Evolutionary conservation across 2,797 vertebrate species (phyloP), one percentile per base, ranked within the genome.

Genomic region (Cryptoblepharus egeriae): DNA sequence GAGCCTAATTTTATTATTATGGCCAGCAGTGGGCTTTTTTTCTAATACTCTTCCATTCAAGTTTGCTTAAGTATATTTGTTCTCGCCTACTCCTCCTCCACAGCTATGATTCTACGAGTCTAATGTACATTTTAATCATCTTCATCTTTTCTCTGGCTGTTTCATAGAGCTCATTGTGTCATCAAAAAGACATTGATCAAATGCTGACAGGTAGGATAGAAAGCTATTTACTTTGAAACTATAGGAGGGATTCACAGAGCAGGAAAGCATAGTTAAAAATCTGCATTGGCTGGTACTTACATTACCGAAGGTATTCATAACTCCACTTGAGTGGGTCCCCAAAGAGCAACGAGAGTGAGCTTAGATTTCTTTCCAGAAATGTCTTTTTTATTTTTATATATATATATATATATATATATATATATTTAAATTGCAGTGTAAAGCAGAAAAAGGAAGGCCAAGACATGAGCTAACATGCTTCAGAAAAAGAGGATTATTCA

Each of bases 101-200:
- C 3, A 49, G 13, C 22, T 57, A 42, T 90, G 77, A 37, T 57
- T 80, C 63, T 64, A 28, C 68, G 71, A 52, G 61, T 92, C 88
- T 90, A 78, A 78, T 64, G 6, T 63, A 28, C 5, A 8, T 37
- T 71, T 91, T 93, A 87, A 93, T 89, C 85, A 83, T 81, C 75
- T 91, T 93, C 73, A 45, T 88, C 37, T 90, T 89, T 91, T 90
- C 85, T 85, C 65, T 69, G 87, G 71, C 57, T 92, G 80, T 90
- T 93, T 86, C 70, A 18, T 60, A 22, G 75, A 37, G 28, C 83
- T 92, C 86, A 83, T 87, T 90, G 81, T 92, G 87, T 87, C 85
- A 87, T 88, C 85, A 82, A 83, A 87, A 93, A 92, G 88, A 60
- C 88, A 93, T 86, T 88, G 91, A 94, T 94, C 92, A 93, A 88